Percentiles rank a stretch among this genome's conserved stretches.
Evolutionary conservation across 2,113 vertebrate genomes (phyloP).

Genomic region (Pimephales promelas): DNA sequence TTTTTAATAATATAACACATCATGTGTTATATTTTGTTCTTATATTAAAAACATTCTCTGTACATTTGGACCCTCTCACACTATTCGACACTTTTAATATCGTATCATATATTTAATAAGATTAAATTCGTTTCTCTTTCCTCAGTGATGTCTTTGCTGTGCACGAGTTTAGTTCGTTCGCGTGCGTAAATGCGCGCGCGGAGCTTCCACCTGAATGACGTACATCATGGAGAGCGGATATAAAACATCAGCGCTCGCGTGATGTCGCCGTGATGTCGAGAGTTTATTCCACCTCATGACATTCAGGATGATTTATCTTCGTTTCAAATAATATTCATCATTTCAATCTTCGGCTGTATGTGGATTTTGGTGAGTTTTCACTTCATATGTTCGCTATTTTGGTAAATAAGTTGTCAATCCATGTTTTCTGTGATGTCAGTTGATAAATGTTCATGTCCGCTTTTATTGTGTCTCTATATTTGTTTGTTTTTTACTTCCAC

Average conservation of each 20-base stretch:
- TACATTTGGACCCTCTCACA: not conserved
- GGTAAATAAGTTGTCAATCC: not conserved
- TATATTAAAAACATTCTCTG: not conserved
- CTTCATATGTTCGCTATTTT: not conserved
- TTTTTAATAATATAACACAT: not conserved
- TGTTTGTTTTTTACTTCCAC: not conserved
- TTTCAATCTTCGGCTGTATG: not conserved
- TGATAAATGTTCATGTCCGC: not conserved
- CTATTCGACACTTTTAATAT: not conserved
- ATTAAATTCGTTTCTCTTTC: not conserved
- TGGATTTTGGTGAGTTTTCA: conserved; percentile 8
- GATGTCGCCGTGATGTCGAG: not conserved
- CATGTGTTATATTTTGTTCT: not conserved
- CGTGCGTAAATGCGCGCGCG: conserved; percentile 10
- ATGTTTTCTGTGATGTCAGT: not conserved
- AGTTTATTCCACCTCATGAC: not conserved
- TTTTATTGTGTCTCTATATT: not conserved
- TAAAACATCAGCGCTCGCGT: conserved; percentile 49
- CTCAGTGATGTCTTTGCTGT: not conserved
- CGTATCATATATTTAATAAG: not conserved
- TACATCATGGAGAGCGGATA: conserved; percentile 46
- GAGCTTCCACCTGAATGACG: conserved; percentile 56
- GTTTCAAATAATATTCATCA: not conserved
- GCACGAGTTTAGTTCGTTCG: not conserved
- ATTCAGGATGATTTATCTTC: not conserved